Conservation (phyloP, 2,888 invertebrate species). For the Hyles lineata region DNA sequence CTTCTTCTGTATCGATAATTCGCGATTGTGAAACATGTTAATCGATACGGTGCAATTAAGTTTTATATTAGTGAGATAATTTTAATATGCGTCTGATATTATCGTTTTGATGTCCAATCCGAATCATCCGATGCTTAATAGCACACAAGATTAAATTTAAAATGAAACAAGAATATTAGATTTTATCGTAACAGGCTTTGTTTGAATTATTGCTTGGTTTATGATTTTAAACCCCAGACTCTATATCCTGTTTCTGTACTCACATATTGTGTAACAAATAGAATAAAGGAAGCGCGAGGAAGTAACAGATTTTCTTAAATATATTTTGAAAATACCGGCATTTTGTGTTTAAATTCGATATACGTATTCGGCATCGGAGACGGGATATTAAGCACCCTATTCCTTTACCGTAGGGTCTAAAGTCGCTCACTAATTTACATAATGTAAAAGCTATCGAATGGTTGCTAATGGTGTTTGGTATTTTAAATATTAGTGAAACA, state of each 20-base stretch:
- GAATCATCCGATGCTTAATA: neutral
- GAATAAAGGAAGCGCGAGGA: constrained; percentile 45
- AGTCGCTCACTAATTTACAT: neutral
- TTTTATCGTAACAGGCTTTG: neutral
- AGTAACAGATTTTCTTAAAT: constrained; percentile 35
- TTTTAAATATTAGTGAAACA: constrained; percentile 29
- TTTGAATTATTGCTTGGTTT: neutral
- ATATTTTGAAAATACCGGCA: constrained; percentile 6
- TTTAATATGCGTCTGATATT: constrained; percentile 4
- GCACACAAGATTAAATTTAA: neutral
- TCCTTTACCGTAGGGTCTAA: neutral
- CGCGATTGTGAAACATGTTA: neutral
- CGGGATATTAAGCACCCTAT: neutral
- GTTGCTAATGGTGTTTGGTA: constrained; percentile 18
- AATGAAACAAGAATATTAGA: neutral
- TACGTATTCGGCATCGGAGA: neutral
- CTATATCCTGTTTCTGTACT: neutral
- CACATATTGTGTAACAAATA: neutral
- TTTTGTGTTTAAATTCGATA: constrained; percentile 19
- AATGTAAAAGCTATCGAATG: constrained; percentile 17
- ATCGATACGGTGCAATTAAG: neutral
- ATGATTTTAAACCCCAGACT: too few species aligned
- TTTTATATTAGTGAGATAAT: constrained; percentile 10
- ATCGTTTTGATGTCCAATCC: neutral
- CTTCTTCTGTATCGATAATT: neutral